These are phyloP conservation scores for Salminus brasiliensis DNA, from an alignment of 2,113 vertebrate genomes.

Conservation along the genomic window DNA sequence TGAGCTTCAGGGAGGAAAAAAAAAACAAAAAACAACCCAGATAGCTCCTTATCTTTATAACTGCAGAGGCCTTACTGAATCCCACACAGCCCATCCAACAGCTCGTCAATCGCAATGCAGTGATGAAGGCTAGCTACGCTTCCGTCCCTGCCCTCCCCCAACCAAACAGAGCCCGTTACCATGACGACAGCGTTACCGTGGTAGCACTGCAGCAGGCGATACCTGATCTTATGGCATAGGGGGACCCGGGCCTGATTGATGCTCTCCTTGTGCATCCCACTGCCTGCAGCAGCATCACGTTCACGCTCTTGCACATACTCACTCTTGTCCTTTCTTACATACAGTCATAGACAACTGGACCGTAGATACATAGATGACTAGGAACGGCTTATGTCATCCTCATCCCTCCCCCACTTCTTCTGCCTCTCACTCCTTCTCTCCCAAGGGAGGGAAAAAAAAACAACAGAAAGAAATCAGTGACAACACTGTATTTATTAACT, in stretches of 20 bases:
- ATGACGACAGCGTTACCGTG: slow-evolving; percentile 33
- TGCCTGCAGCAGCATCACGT: background rate
- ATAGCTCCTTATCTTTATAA: background rate
- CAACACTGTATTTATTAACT: slow-evolving; percentile 1
- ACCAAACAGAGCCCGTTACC: slow-evolving; percentile 22
- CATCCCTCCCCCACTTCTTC: background rate
- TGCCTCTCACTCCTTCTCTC: background rate
- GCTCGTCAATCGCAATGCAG: background rate
- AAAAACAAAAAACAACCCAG: background rate
- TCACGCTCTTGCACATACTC: background rate
- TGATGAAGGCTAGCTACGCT: background rate
- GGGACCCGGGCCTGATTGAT: slow-evolving; percentile 2
- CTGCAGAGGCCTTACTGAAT: background rate
- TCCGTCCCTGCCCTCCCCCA: background rate
- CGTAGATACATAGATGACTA: background rate
- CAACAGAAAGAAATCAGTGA: too few relatives aligned
- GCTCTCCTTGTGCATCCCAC: background rate
- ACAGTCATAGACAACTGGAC: background rate
- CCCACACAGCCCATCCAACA: slow-evolving; percentile 6
- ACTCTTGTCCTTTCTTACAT: background rate
- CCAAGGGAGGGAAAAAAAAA: background rate
- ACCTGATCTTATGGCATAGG: slow-evolving; percentile 4
- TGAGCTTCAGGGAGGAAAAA: too few relatives aligned
- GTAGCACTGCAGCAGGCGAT: slow-evolving; percentile 12
- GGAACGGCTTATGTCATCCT: background rate